Conservation (phyloP, 1,140 invertebrate genomes). For the Brachionus sp. region DNA sequence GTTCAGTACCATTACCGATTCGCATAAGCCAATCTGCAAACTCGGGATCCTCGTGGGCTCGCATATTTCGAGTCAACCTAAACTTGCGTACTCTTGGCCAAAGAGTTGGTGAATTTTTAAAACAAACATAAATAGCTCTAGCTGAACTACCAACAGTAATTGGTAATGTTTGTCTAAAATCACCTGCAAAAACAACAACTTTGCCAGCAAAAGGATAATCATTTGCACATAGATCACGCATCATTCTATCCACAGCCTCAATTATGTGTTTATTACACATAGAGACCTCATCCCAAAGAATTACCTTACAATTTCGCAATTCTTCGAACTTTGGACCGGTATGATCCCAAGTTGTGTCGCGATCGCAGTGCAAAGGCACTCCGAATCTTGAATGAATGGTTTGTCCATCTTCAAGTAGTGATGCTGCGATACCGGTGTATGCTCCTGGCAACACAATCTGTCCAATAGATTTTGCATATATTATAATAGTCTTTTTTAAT, state of each 20-base stretch:
- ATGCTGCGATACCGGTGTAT: conserved; percentile 52
- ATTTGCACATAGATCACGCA: conserved; percentile 48
- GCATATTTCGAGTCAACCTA: conserved; percentile 49
- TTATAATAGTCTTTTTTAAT: neutral
- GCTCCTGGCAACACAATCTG: conserved; percentile 42
- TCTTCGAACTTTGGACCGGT: conserved; percentile 33
- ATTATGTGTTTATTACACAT: conserved; percentile 49
- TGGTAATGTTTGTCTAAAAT: conserved; percentile 51
- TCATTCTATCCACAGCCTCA: conserved; percentile 46
- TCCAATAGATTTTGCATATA: conserved; percentile 11
- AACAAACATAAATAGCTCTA: conserved; percentile 48
- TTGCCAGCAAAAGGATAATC: conserved; percentile 49
- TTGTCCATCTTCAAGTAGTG: conserved; percentile 48
- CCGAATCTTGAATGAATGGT: conserved; percentile 48
- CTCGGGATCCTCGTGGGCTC: conserved; percentile 45
- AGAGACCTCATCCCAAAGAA: conserved; percentile 51
- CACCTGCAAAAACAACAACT: conserved; percentile 50
- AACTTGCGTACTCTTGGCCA: conserved; percentile 48
- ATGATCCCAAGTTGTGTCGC: neutral
- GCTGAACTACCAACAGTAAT: conserved; percentile 48
- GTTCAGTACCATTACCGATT: conserved; percentile 48
- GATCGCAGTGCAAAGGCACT: conserved; percentile 26
- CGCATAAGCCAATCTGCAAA: conserved; percentile 48
- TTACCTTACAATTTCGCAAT: conserved; percentile 46
- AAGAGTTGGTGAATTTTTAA: conserved; percentile 48